These are phyloP conservation scores for Phycodurus eques DNA, from an alignment of 2,113 vertebrate species.

Conservation along the genomic window DNA sequence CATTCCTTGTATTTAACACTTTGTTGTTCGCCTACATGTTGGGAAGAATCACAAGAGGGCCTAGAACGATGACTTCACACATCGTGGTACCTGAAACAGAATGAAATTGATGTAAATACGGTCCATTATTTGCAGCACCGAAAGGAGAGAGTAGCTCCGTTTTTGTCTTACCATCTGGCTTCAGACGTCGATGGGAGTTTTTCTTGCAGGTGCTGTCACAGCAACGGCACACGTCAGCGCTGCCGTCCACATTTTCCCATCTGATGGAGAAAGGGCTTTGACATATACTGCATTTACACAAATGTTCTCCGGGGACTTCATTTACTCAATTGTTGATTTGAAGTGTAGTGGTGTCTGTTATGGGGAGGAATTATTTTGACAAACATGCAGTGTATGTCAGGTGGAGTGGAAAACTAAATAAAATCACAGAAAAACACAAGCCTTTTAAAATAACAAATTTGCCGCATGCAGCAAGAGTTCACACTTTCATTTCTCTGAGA, in stretches of 20 bases:
- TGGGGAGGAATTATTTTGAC: not conserved
- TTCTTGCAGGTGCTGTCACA: slow-evolving; percentile 25
- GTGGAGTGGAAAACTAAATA: too few species aligned
- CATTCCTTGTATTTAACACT: slow-evolving; percentile 4
- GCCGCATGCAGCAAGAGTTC: not conserved
- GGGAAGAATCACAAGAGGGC: slow-evolving; percentile 27
- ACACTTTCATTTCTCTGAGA: not conserved
- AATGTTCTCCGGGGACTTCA: not conserved
- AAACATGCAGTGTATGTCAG: too few species aligned
- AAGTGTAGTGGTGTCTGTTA: not conserved
- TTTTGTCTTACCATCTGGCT: not conserved
- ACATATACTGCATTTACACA: too few species aligned
- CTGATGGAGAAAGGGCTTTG: slow-evolving; percentile 10
- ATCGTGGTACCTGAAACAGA: slow-evolving; percentile 1
- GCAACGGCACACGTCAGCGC: slow-evolving; percentile 31
- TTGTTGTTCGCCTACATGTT: slow-evolving; percentile 9
- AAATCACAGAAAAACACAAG: too few species aligned
- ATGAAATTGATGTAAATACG: not conserved
- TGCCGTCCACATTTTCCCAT: slow-evolving; percentile 40
- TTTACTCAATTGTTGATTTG: not conserved
- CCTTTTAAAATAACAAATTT: not conserved
- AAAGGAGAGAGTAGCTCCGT: not conserved
- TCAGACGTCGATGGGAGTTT: not conserved
- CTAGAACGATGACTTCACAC: slow-evolving; percentile 24
- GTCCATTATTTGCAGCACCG: not conserved